These are phyloP conservation scores for Octodon degus DNA, from an alignment of 2,113 vertebrate genomes.

Conservation along the genomic window DNA sequence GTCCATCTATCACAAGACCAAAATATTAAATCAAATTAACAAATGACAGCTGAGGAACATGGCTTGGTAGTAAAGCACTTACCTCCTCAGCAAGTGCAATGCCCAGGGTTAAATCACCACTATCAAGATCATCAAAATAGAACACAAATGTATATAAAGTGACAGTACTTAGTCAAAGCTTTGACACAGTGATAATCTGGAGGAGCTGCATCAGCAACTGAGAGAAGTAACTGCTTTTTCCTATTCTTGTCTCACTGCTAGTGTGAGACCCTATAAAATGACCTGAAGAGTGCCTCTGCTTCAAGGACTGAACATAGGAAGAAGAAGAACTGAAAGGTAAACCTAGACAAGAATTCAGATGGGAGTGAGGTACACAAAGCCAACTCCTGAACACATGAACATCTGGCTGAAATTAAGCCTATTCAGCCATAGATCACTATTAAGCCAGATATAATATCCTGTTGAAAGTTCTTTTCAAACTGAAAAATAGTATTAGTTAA, in stretches of 20 bases:
- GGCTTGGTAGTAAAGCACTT: neutral
- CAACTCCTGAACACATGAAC: slow-evolving; percentile 1
- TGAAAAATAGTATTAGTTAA: slow-evolving; percentile 49
- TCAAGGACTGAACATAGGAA: neutral
- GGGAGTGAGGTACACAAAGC: slow-evolving; percentile 33
- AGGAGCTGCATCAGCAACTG: neutral
- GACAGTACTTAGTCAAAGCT: neutral
- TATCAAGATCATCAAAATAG: neutral
- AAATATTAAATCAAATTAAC: neutral
- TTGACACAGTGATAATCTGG: neutral
- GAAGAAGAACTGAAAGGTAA: neutral
- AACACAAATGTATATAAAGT: neutral
- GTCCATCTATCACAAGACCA: neutral
- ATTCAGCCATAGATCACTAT: neutral
- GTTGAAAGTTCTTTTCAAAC: slow-evolving; percentile 48
- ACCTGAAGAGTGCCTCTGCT: neutral
- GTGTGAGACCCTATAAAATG: neutral
- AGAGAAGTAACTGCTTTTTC: neutral
- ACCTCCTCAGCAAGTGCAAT: neutral
- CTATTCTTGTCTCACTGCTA: neutral
- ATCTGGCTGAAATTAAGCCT: neutral
- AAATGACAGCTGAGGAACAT: neutral
- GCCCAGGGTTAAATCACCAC: neutral
- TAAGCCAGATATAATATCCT: slow-evolving; percentile 28
- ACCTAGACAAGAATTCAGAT: neutral